Conservation (phyloP, 1,140 invertebrate genomes). For the Asobara japonica region DNA sequence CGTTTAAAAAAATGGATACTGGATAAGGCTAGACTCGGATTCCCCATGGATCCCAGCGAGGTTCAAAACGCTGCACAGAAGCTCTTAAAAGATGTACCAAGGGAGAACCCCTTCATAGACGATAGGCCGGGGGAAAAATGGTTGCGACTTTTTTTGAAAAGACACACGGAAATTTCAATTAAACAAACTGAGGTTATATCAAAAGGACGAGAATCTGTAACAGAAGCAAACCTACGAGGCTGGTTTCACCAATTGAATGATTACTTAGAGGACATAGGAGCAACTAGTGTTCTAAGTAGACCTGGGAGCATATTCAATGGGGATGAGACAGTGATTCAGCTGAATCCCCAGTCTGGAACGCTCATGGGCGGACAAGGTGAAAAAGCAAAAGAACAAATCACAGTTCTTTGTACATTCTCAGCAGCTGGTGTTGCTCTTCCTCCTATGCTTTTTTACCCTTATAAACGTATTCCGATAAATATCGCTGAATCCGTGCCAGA, state of each 20-base stretch:
- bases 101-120: too few species aligned
- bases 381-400: constrained; percentile 54
- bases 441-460: constrained; percentile 47
- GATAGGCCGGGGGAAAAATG: constrained; percentile 54
- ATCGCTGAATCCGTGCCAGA: constrained; percentile 27
- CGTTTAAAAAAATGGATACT: too few species aligned
- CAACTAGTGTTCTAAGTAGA: constrained; percentile 44
- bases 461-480: constrained; percentile 41
- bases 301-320: constrained; percentile 49
- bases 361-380: constrained; percentile 48
- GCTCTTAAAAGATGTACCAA: too few species aligned
- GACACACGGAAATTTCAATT: constrained; percentile 48
- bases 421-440: constrained; percentile 41
- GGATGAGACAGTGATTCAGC: too few species aligned
- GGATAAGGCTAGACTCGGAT: too few species aligned
- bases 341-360: too few species aligned
- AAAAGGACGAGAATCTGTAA: too few species aligned
- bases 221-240: constrained; percentile 49
- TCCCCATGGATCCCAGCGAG: too few species aligned
- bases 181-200: constrained; percentile 51
- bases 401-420: constrained; percentile 47
- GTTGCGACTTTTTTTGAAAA: constrained; percentile 53
- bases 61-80: too few species aligned
- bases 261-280: constrained; percentile 33
- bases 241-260: constrained; percentile 45